Base-by-base conservation (phyloP, 2,113 vertebrate species). In the Ancistrus triradiatus region DNA sequence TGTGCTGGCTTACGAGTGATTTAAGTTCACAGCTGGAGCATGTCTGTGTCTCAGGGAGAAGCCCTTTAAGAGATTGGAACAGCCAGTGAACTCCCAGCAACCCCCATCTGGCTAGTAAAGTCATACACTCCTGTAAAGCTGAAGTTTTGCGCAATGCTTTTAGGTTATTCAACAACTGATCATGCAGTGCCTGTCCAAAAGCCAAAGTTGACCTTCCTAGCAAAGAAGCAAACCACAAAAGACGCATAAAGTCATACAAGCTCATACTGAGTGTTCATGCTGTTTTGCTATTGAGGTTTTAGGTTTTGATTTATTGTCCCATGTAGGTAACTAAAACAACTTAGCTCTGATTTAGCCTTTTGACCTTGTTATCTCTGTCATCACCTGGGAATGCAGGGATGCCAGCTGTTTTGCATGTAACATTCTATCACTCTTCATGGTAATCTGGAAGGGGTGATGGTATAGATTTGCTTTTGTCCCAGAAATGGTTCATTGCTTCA, bases 51-150 rank as follows among this genome's bases (percentile, higher is more conserved):
- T 35, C 44, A 50, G 69, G 37, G 44, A 43, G 70, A 59, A 37
- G 82, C 80, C 56, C 69, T 80, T 68, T 79, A 58, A 70, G 73
- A 83, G 74, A 81, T 68, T 67, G 60, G 62, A 83, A 83, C 80
- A 59, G 69, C 84, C 79, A 80, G 75, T 52, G 60, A 71, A 64
- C 71, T 73, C 57, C 40, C 56, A 31, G 10, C 25, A 59, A n/a
- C 67, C 72, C 75, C 58, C 63, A 69, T 72, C 19, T 47, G 69
- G 62, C 70, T 42, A 67, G 73, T 59, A 63, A 48, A 31, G 2
- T 42, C 64, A 74, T 57, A 64, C 63, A 58, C 76, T 80, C 7
- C 3, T 31, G 19, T 38, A 5, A 35, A 42, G 38, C 27, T 35
- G 7, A 25, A n/a, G 21, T 53, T 46, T 65, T 69, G 64, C 35